Evolutionary conservation across 2,113 vertebrate species (phyloP), one percentile per base, ranked within the genome.

Genomic region (Fulmarus glacialis): DNA sequence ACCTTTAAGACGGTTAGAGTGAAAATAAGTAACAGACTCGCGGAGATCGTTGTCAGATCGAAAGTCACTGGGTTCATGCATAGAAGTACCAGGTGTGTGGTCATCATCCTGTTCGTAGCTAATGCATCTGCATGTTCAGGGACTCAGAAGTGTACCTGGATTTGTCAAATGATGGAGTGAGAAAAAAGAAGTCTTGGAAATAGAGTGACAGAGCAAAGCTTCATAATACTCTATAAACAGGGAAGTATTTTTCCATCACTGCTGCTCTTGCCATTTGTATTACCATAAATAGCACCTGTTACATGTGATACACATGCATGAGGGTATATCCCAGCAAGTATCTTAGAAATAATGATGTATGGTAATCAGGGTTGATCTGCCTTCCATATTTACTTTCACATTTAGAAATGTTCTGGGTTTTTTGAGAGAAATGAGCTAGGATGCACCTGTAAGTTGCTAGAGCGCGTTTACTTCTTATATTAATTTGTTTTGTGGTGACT

Each of bases 241-340:
- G 38, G 40, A 58, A 63, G 19, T 45, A 30, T 43, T 95, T 82
- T 75, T 59, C 60, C 48, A 45, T 71, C 55, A 45, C 32, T 7
- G 1, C 21, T 70, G 53, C 53, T 71, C 23, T 47, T 72, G 58
- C 53, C 74, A 9, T 20, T 58, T 87, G 15, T 79, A 3, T n/a
- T 45, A 13, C 38, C 45, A 48, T 17, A 70, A 81, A 81, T 13
- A 58, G 53, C 9, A 36, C 32, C 36, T 20, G 59, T 71, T 56
- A 16, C 1, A 20, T 9, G 9, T n/a, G 34, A 38, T 45, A 13
- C 19, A 19, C 2, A 2, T 21, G 30, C 4, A 6, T 0, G 2
- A 64, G 38, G 18, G 9, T 26, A 43, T 32, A 66, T 58, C 27
- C 38, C 47, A 66, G 68, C 5, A 83, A 53, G 12, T 8, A 4